Evolutionary conservation across 2,113 vertebrate species (phyloP).

Genomic region (Aptenodytes patagonicus): DNA sequence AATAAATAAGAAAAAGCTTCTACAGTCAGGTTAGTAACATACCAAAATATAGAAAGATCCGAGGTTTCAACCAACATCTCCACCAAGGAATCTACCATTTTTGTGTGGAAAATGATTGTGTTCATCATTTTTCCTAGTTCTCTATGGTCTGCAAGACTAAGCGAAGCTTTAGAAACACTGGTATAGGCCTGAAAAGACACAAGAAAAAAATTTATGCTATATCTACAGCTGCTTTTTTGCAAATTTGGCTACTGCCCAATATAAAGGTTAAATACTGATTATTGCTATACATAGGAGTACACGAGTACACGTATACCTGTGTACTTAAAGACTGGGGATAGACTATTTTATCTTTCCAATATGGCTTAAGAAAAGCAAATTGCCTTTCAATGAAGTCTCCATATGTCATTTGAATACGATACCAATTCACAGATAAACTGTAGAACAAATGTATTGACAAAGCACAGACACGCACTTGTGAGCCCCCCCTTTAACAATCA

Average conservation of each 20-base stretch:
- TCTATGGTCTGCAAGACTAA: constrained; percentile 92
- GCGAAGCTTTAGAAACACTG: constrained; percentile 95
- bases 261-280: not conserved
- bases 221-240: not conserved
- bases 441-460: not conserved
- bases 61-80: constrained; percentile 99
- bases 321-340: fast-evolving
- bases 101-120: constrained; percentile 98
- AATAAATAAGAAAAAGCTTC: not conserved
- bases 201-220: not conserved
- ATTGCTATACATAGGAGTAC: not conserved
- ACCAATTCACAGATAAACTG: not conserved
- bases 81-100: constrained; percentile 99
- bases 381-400: not conserved
- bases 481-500: not conserved
- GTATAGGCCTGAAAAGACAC: constrained; percentile 87
- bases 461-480: not conserved
- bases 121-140: constrained; percentile 99
- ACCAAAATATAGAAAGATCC: constrained; percentile 98
- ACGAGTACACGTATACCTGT: not conserved
- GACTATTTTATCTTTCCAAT: not conserved
- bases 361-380: not conserved
- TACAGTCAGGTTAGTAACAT: constrained; percentile 42
- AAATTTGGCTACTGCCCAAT: not conserved
- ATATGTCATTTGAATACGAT: fast-evolving